These are phyloP conservation scores for Nomada fucata DNA, from an alignment of 2,888 invertebrate species.

Conservation along the genomic window DNA sequence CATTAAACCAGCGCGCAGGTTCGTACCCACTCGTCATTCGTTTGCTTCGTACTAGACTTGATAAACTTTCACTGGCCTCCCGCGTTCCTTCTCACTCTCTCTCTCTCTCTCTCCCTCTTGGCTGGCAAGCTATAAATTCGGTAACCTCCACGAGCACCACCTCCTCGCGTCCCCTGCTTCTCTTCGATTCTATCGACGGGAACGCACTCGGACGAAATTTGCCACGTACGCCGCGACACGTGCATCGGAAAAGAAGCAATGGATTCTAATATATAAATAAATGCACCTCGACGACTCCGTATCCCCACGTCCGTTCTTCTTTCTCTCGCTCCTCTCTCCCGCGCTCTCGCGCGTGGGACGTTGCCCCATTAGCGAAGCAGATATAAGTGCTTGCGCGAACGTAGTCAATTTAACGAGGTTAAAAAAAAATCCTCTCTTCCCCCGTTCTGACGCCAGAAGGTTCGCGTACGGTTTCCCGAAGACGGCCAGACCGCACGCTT, in stretches of 20 bases:
- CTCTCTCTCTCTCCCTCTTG: conserved; percentile 11
- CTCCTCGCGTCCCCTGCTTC: background rate
- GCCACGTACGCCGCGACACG: background rate
- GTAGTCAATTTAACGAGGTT: conserved; percentile 68
- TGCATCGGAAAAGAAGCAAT: conserved; percentile 37
- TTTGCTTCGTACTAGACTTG: conserved; percentile 40
- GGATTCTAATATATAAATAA: conserved; percentile 59
- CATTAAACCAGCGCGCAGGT: conserved; percentile 51
- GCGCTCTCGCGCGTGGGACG: conserved; percentile 57
- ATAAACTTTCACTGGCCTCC: conserved; percentile 66
- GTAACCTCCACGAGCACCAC: conserved; percentile 46
- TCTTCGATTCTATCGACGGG: background rate
- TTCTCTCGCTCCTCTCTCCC: conserved; percentile 12
- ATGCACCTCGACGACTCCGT: conserved; percentile 45
- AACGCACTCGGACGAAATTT: background rate
- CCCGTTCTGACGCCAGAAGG: conserved; percentile 19
- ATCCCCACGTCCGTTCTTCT: conserved; percentile 29
- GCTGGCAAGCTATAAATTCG: conserved; percentile 56
- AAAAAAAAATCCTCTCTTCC: conserved; percentile 52
- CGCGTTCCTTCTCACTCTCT: conserved; percentile 13
- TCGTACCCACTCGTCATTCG: conserved; percentile 37
- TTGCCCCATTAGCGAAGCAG: conserved; percentile 63
- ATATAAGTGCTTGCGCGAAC: conserved; percentile 58
- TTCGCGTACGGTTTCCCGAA: conserved; percentile 45
- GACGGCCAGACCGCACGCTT: conserved; percentile 29